phyloP scores from a whole-genome alignment of 2,888 invertebrate species.

The Gymnoscelis rufifasciata region DNA sequence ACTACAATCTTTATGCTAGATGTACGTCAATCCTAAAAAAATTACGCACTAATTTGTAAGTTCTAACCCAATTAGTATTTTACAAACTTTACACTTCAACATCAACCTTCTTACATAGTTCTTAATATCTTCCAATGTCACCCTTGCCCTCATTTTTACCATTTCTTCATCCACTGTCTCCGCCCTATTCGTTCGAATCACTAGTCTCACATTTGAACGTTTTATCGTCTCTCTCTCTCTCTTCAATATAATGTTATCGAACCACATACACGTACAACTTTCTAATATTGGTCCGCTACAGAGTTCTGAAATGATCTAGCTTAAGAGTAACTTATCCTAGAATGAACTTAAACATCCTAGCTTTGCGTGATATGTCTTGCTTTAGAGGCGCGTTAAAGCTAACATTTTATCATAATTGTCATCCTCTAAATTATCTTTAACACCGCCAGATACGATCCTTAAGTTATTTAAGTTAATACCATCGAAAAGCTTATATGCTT shows the following conservation, averaged over 20 bases:
- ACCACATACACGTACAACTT: slow-evolving; percentile 74
- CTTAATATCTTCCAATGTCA: slow-evolving; percentile 7
- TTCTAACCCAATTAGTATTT: slow-evolving; percentile 58
- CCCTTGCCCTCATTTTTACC: slow-evolving; percentile 2
- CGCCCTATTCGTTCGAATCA: slow-evolving; percentile 14
- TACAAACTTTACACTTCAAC: slow-evolving; percentile 50
- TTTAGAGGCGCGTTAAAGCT: slow-evolving; percentile 72
- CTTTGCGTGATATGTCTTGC: slow-evolving; percentile 77
- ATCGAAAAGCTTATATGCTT: slow-evolving; percentile 35
- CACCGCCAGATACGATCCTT: slow-evolving; percentile 31
- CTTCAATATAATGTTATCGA: slow-evolving; percentile 33
- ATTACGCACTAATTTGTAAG: slow-evolving; percentile 59
- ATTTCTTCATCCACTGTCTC: slow-evolving; percentile 4
- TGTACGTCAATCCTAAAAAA: slow-evolving; percentile 57
- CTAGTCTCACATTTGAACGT: slow-evolving; percentile 6
- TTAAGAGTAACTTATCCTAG: slow-evolving; percentile 64
- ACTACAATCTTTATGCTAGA: slow-evolving; percentile 64
- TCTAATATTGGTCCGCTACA: slow-evolving; percentile 79
- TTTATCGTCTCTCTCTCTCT: slow-evolving; percentile 15
- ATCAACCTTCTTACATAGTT: slow-evolving; percentile 16
- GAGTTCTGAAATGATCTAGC: slow-evolving; percentile 75
- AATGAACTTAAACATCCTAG: slow-evolving; percentile 71
- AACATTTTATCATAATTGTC: slow-evolving; percentile 37
- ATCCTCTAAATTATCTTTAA: slow-evolving; percentile 42
- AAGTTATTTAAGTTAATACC: slow-evolving; percentile 23